Evolutionary conservation across 1,140 invertebrate genomes (phyloP), one percentile per base, ranked within the genome.

Genomic region (Trachelipus rathkii): DNA sequence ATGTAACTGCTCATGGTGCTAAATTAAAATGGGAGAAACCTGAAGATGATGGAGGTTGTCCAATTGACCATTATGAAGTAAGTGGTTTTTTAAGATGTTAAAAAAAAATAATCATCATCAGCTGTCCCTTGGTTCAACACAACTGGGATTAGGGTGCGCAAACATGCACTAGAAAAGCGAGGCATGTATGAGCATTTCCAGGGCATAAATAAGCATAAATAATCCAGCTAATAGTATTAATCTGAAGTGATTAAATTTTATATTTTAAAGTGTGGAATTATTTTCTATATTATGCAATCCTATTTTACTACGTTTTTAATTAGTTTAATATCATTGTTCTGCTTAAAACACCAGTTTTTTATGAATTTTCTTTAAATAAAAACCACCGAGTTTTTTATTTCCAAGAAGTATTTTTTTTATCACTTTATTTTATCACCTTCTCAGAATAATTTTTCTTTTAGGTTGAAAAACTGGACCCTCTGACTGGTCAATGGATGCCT

Each of bases 51-150:
- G 96, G 96, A 76, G 96, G 96, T 23, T 85, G 89, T 23, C 93
- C 94, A 50, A 90, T 98, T 82, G 96, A 96, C 82, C 95, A 95
- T 83, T 99, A 99, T 84, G 94, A 97, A 87, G 95, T 99, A 82
- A 78, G 60, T 21, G 2, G 2, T 60, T 60, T 60, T 60, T 60
- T 15, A 50, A 50, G 46, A 50, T 9, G 15, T 10, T 50, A 50
- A 10, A 50, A 15, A 9, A 50, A 50, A 50, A 50, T 9, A 10
- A 9, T 10, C 46, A 50, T 9, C 9, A 50, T 50, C 46, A 50
- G 15, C 46, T 50, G n/a, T n/a, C n/a, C n/a, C n/a, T n/a, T n/a
- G n/a, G n/a, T n/a, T n/a, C n/a, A n/a, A n/a, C n/a, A n/a, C n/a
- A n/a, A n/a, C n/a, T n/a, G n/a, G n/a, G n/a, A n/a, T n/a, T n/a